Evolutionary conservation across 2,113 vertebrate species (phyloP), one percentile per base, ranked within the genome.

Genomic region (Plotosus lineatus): DNA sequence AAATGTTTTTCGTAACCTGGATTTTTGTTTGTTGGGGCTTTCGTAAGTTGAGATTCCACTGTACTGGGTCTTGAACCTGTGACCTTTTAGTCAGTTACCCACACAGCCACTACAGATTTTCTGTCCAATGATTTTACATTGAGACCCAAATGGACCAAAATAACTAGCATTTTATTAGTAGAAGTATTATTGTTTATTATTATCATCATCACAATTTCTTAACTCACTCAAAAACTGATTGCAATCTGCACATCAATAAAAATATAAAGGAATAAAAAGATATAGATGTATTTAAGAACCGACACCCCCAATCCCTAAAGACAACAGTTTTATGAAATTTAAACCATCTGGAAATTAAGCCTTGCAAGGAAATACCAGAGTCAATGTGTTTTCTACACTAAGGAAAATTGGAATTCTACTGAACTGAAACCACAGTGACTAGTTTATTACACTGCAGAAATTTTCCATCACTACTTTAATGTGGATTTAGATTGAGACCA

Each of bases 381-480:
- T n/a, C 44, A 65, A 21, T 69, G n/a, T 55, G 36, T 53, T 53
- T 79, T 79, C 40, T 69, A 69, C 77, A 68, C 21, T 12, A 14
- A 44, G 65, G 50, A 79, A 56, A 53, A 79, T 55, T 55, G 44
- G 9, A 58, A 58, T 58, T 44, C 40, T 36, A 31, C 65, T 71
- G 40, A 72, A 46, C 40, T n/a, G 31, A 51, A 65, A 50, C 48
- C 76, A 51, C 61, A 66, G 26, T 50, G 61, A 33, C 40, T 60
- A 48, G 78, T 50, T 58, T 68, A 48, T 72, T 58, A 60, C 66
- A 60, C 26, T 60, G 66, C 40, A 48, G 19, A 56, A 14, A 26
- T 79, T 58, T 79, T 79, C 78, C 78, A 58, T 71, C 38, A n/a
- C 65, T 38, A 12, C 42, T 51, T 36, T 36, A 23, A 2, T 28